Evolutionary conservation across 2,888 invertebrate species (phyloP), one percentile per base, ranked within the genome.

Genomic region (Tenthredo notha): DNA sequence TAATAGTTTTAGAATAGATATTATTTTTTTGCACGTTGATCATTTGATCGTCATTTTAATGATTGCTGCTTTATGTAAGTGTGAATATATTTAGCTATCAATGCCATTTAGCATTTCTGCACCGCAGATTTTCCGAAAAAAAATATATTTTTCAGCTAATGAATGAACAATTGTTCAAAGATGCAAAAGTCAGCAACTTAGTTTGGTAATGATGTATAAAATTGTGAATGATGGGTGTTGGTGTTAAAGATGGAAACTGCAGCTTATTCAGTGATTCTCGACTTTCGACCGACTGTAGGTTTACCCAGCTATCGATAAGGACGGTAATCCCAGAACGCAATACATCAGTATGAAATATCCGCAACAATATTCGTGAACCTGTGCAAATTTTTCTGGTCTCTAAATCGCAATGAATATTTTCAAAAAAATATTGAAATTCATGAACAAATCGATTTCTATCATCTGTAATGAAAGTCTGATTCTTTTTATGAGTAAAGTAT

Each of bases 221-320:
- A 43, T 4, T 74, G 18, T 74, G 15, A 4, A 40, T 21, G 4
- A 74, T 25, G 43, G 33, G 29, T 18, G 29, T 77, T 15, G 25
- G 29, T 40, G 80, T 61, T 80, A 80, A 80, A 61, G 61, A 80
- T 58, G 80, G 61, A 40, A 80, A 61, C 80, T 80, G 80, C 80
- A 61, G 80, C 40, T 5, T 37, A 1, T 37, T 21, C 15, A 80
- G 37, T 40, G 2, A 47, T 47, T 9, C 18, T 61, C 40, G 6
- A 25, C 33, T 61, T 40, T 61, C n/a, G 10, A 61, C 40, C 80
- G 80, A 80, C 80, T n/a, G 80, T 61, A 9, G 80, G 61, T 37
- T 50, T 12, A 40, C 61, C 40, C 80, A 61, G 61, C 80, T 18
- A 80, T 58, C 80, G 80, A 80, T 80, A 80, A 80, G 80, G 61